phyloP scores from a whole-genome alignment of 2,888 invertebrate species.

The Dysmachus trigonus region DNA sequence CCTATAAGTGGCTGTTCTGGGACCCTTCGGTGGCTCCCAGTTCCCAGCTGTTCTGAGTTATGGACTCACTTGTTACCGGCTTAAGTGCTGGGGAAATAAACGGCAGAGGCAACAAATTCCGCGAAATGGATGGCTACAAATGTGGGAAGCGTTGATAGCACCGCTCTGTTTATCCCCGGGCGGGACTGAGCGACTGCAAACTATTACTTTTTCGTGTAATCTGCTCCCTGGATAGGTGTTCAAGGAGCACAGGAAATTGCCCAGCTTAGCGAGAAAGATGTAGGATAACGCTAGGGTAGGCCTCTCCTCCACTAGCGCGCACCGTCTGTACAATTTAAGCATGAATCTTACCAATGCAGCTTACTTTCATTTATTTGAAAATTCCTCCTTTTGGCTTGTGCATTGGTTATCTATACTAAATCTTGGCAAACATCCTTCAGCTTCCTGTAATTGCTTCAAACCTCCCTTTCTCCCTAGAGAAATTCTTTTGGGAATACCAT shows the following conservation, averaged over 20 bases:
- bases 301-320: too few species aligned
- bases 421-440: not conserved
- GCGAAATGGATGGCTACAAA: not conserved
- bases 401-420: not conserved
- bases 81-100: not conserved
- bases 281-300: not conserved
- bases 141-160: not conserved
- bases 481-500: not conserved
- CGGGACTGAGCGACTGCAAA: not conserved
- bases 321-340: not conserved
- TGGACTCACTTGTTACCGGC: constrained; percentile 13
- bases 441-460: not conserved
- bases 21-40: not conserved
- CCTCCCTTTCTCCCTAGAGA: not conserved
- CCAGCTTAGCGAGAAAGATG: not conserved
- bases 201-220: not conserved
- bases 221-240: not conserved
- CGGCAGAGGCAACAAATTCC: constrained; percentile 21
- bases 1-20: not conserved
- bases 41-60: not conserved
- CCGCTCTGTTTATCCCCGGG: not conserved
- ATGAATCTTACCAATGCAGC: not conserved
- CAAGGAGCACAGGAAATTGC: not conserved
- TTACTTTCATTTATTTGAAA: not conserved
- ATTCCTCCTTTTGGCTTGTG: not conserved